These are phyloP conservation scores for Oreonectes daqikongensis DNA, from an alignment of 2,797 vertebrate genomes.

Conservation along the genomic window DNA sequence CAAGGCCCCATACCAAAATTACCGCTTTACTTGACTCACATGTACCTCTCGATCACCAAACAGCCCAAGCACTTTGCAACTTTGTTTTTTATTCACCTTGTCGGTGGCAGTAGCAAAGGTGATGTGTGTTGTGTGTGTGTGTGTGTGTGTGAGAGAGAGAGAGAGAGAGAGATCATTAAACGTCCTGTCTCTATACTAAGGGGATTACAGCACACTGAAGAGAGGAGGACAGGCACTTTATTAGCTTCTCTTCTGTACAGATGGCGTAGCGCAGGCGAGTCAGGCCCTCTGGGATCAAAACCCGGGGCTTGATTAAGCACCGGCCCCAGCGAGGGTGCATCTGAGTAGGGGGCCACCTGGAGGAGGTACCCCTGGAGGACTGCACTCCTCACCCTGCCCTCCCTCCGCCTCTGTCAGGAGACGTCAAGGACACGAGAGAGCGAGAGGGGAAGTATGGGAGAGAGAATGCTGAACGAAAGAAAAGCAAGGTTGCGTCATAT, in stretches of 20 bases:
- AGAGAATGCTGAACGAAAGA: slow-evolving; percentile 34
- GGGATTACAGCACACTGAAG: slow-evolving; percentile 31
- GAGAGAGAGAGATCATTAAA: slow-evolving; percentile 26
- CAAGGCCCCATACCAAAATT: not conserved
- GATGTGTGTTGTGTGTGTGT: slow-evolving; percentile 43
- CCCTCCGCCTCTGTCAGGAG: slow-evolving; percentile 20
- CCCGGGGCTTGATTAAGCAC: slow-evolving; percentile 73
- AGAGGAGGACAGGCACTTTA: slow-evolving; percentile 68
- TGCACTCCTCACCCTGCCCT: slow-evolving; percentile 46
- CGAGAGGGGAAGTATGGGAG: slow-evolving; percentile 1
- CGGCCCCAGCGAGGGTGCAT: slow-evolving; percentile 58
- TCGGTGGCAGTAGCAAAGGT: slow-evolving; percentile 6
- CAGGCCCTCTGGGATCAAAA: slow-evolving; percentile 65
- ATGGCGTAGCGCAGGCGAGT: slow-evolving; percentile 65
- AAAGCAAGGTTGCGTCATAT: not conserved
- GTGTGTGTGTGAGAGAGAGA: too few species aligned
- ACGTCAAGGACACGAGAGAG: slow-evolving; percentile 42
- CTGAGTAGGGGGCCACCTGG: slow-evolving; percentile 59
- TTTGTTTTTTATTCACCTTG: slow-evolving; percentile 20
- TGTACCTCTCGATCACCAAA: not conserved
- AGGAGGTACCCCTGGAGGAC: slow-evolving; percentile 48
- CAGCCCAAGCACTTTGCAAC: not conserved
- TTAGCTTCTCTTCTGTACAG: slow-evolving; percentile 63
- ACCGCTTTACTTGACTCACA: not conserved
- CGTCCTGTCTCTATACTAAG: slow-evolving; percentile 8